phyloP scores from a whole-genome alignment of 2,888 invertebrate species.

The Andrena chrysosceles region DNA sequence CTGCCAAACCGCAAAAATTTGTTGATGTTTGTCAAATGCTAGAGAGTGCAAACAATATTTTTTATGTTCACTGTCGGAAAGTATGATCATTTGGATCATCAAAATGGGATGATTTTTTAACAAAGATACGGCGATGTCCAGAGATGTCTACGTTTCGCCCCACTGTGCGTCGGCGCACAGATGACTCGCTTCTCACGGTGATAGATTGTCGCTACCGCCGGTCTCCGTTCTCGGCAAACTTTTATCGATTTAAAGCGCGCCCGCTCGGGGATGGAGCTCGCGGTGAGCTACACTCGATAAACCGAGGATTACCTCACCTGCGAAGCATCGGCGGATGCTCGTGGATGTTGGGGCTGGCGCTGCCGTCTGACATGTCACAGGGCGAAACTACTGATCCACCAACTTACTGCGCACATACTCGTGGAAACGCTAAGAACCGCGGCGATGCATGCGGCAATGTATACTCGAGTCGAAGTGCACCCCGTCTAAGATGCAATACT shows the following conservation, averaged over 20 bases:
- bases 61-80: too few species aligned
- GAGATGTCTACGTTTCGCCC: too few species aligned
- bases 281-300: background rate
- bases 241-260: constrained; percentile 44
- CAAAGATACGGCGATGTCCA: too few species aligned
- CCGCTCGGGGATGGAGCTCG: constrained; percentile 4
- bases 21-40: too few species aligned
- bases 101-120: too few species aligned
- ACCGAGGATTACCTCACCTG: background rate
- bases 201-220: constrained; percentile 18
- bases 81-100: too few species aligned
- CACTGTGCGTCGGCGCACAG: constrained; percentile 46
- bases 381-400: constrained; percentile 8
- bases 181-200: constrained; percentile 27
- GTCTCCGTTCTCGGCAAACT: constrained; percentile 21
- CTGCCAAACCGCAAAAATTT: too few species aligned
- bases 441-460: background rate
- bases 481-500: background rate
- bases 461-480: background rate
- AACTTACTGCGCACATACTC: background rate
- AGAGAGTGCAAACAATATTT: too few species aligned
- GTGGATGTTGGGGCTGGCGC: too few species aligned
- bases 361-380: constrained; percentile 29
- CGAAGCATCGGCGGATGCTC: background rate
- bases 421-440: background rate